These are phyloP conservation scores for Prionace glauca DNA, from an alignment of 2,797 vertebrate genomes.

Conservation along the genomic window DNA sequence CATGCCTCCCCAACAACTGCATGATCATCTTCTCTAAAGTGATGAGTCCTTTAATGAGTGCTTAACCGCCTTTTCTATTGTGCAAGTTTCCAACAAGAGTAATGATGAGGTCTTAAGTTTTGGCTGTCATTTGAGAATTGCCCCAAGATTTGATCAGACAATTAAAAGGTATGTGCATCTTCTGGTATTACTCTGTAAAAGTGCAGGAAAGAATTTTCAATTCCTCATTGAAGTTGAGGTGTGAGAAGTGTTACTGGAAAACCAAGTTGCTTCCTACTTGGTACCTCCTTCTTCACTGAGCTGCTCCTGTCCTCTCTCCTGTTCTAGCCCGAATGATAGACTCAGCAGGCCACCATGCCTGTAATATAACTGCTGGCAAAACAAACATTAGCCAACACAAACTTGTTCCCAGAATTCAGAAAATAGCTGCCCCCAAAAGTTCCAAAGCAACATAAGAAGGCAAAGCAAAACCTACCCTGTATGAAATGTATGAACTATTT, in stretches of 20 bases:
- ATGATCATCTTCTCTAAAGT: not conserved
- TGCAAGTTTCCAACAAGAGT: not conserved
- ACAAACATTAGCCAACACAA: not conserved
- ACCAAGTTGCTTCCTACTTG: not conserved
- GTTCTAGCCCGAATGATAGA: not conserved
- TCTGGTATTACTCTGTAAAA: not conserved
- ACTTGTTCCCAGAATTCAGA: no score
- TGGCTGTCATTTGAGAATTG: not conserved
- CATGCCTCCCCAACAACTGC: not conserved
- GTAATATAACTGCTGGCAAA: not conserved
- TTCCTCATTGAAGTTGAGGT: not conserved
- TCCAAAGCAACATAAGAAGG: no score
- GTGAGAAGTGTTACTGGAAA: not conserved
- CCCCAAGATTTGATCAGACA: not conserved
- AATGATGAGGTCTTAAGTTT: not conserved
- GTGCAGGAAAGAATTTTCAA: not conserved
- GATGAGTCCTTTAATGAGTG: not conserved
- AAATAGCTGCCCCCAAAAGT: no score
- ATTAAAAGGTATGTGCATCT: not conserved
- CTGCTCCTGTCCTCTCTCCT: not conserved
- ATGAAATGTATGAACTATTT: no score
- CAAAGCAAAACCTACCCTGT: no score
- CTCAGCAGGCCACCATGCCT: not conserved
- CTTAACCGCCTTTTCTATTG: not conserved
- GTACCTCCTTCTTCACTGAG: not conserved